Conservation (phyloP, 2,888 invertebrate genomes). For the Calameuta pallipes region DNA sequence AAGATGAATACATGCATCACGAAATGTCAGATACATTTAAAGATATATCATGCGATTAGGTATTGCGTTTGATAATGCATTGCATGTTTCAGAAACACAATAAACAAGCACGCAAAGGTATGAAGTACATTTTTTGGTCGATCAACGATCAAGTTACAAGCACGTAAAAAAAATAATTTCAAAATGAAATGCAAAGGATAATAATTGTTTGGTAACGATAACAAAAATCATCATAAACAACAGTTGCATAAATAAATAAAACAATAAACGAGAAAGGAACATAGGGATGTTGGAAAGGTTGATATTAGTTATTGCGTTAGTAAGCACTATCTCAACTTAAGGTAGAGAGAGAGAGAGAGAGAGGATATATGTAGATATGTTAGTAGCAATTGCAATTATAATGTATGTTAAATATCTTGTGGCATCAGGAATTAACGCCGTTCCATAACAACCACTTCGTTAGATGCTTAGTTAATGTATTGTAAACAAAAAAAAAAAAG, state of each 20-base stretch:
- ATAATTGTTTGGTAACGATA: constrained; percentile 2
- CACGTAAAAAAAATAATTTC: not conserved
- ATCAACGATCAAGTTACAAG: not conserved
- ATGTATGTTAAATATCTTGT: constrained; percentile 10
- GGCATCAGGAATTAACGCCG: constrained; percentile 59
- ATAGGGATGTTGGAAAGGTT: constrained; percentile 7
- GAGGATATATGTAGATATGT: constrained; percentile 17
- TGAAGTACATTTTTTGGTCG: not conserved
- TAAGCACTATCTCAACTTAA: constrained; percentile 37
- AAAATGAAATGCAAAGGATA: constrained; percentile 9
- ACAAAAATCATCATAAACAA: constrained; percentile 14
- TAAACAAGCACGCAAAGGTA: not conserved
- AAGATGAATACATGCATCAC: not conserved
- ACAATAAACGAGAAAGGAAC: constrained; percentile 34
- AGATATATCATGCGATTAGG: not conserved
- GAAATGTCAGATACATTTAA: not conserved
- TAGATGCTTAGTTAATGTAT: not conserved
- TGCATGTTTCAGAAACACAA: not conserved
- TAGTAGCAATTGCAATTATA: constrained; percentile 1
- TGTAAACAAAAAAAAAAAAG: not conserved
- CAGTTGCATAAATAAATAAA: constrained; percentile 40
- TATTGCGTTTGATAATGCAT: not conserved
- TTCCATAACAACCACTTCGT: constrained; percentile 36
- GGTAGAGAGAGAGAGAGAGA: constrained; percentile 27
- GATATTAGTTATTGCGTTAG: constrained; percentile 26